Percentiles rank a stretch among this genome's conserved stretches.
These are phyloP conservation scores for Phyto melanocephala DNA, from an alignment of 2,888 invertebrate genomes.

Conservation along the genomic window DNA sequence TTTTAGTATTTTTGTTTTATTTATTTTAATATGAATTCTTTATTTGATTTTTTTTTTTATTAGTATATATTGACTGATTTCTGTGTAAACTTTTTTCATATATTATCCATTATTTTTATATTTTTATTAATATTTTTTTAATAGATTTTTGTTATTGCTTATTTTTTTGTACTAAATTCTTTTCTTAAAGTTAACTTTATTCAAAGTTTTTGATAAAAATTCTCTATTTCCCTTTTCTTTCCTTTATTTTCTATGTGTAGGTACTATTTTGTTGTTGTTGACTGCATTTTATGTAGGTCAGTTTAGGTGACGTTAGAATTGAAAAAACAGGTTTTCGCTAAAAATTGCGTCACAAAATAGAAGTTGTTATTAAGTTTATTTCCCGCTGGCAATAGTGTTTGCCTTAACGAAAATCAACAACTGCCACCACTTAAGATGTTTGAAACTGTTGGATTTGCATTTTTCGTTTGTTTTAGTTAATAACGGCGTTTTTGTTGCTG, in stretches of 20 bases:
- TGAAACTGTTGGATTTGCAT: constrained; percentile 3
- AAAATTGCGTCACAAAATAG: background rate
- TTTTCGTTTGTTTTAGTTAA: background rate
- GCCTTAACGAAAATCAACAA: constrained; percentile 19
- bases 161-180: background rate
- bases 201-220: too few species aligned
- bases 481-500: background rate
- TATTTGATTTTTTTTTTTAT: background rate
- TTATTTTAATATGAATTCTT: background rate
- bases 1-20: background rate
- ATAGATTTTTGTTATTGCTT: background rate
- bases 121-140: background rate
- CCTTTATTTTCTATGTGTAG: too few species aligned
- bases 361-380: background rate
- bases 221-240: too few species aligned
- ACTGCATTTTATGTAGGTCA: constrained; percentile 10
- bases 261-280: background rate
- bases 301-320: constrained; percentile 6
- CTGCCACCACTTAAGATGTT: constrained; percentile 16
- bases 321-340: background rate
- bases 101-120: background rate
- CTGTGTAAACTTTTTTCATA: background rate
- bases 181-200: background rate
- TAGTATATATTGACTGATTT: background rate
- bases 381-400: constrained; percentile 18